Evolutionary conservation across 2,888 invertebrate species (phyloP).

Genomic region (Chymomyza caudatula): DNA sequence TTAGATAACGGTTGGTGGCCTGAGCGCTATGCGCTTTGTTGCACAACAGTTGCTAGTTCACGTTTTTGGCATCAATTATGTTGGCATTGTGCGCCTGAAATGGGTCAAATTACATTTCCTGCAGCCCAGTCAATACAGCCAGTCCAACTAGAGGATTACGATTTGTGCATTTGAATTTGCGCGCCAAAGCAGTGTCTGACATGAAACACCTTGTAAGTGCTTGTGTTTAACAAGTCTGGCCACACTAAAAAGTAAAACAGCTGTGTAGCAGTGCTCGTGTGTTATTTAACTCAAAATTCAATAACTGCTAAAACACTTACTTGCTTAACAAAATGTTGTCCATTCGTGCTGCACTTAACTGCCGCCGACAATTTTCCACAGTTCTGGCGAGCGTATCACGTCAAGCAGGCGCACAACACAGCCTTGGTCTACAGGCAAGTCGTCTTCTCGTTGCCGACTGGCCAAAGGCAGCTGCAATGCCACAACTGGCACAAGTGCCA

Average conservation of each 20-base stretch:
- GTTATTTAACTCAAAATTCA: conserved; percentile 51
- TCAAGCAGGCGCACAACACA: conserved; percentile 5
- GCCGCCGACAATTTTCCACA: conserved; percentile 32
- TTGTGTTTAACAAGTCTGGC: too few relatives aligned
- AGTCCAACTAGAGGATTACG: neutral
- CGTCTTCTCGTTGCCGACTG: neutral
- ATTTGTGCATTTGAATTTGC: too few relatives aligned
- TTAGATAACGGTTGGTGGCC: neutral
- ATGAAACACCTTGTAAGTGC: too few relatives aligned
- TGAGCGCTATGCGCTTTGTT: neutral
- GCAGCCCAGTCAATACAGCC: conserved; percentile 5
- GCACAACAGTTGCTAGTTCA: conserved; percentile 5
- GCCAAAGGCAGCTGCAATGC: conserved; percentile 10
- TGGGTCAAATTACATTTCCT: neutral
- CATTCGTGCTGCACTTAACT: conserved; percentile 47
- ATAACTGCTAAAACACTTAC: neutral
- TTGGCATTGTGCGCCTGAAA: neutral
- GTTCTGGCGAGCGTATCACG: conserved; percentile 14
- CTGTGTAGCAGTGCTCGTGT: too few relatives aligned
- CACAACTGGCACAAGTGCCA: neutral
- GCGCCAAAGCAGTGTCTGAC: too few relatives aligned
- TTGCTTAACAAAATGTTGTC: conserved; percentile 46
- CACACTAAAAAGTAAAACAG: too few relatives aligned
- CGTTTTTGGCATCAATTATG: conserved; percentile 23
- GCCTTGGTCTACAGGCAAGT: neutral